Percentiles rank a stretch among this genome's conserved stretches.
Conservation (phyloP, 2,113 vertebrate genomes). For the Strix uralensis region DNA sequence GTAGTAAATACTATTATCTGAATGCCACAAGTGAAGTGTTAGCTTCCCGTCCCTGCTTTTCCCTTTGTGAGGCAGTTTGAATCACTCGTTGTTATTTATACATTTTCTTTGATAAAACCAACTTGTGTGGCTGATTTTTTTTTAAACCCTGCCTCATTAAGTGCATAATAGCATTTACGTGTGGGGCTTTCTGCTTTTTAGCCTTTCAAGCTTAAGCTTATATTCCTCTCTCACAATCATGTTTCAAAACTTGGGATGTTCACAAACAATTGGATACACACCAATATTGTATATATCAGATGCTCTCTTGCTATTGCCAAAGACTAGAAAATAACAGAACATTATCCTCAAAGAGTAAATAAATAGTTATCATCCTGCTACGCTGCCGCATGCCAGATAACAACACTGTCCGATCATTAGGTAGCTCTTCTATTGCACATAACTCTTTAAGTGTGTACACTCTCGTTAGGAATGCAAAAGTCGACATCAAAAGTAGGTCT, state of each 20-base stretch:
- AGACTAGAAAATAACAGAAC: constrained; percentile 43
- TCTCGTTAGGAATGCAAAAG: neutral
- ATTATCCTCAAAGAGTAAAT: constrained; percentile 1
- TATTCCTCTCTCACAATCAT: constrained; percentile 59
- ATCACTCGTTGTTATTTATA: constrained; percentile 73
- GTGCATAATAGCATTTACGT: constrained; percentile 67
- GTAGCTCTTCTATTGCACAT: neutral
- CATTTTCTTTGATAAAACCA: constrained; percentile 75
- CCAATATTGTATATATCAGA: constrained; percentile 61
- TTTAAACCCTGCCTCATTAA: constrained; percentile 67
- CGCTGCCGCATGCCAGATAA: neutral
- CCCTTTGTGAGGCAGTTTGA: constrained; percentile 71
- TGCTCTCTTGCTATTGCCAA: constrained; percentile 41
- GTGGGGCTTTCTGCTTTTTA: constrained; percentile 59
- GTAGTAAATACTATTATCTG: constrained; percentile 72
- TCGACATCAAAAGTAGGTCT: neutral
- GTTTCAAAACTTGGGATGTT: constrained; percentile 69
- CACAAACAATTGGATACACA: constrained; percentile 67
- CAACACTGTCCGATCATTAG: neutral
- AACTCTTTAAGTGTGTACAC: neutral
- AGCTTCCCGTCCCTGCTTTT: constrained; percentile 70
- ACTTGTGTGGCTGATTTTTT: constrained; percentile 62
- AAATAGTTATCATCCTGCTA: neutral
- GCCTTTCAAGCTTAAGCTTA: constrained; percentile 66
- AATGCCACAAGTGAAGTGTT: constrained; percentile 69